A percentile compares a stretch with the other conserved stretches of the same genome.
Evolutionary conservation across 2,888 invertebrate species (phyloP).

Genomic region (Euplexia lucipara): DNA sequence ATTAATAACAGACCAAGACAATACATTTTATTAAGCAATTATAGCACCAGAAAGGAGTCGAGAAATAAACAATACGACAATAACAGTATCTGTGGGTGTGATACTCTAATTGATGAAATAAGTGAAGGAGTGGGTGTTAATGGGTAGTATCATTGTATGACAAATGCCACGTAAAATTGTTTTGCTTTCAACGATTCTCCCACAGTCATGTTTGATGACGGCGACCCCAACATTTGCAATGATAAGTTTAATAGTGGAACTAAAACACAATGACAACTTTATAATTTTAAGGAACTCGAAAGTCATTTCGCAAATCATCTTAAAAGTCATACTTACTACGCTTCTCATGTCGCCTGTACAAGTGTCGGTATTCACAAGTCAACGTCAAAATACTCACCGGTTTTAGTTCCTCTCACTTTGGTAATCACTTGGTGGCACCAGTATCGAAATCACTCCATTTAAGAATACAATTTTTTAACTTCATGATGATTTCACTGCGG

Average conservation of each 20-base stretch:
- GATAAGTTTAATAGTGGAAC: conserved; percentile 26
- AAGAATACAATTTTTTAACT: no score
- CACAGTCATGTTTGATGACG: conserved; percentile 56
- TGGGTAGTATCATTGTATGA: conserved; percentile 60
- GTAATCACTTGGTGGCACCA: no score
- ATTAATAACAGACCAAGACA: no score
- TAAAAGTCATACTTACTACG: no score
- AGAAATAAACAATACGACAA: conserved; percentile 52
- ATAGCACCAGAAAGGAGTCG: conserved; percentile 39
- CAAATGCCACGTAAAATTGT: conserved; percentile 60
- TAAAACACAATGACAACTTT: conserved; percentile 25
- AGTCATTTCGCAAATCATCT: no score
- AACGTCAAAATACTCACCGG: no score
- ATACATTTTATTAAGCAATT: conserved; percentile 38
- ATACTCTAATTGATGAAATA: conserved; percentile 65
- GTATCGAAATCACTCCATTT: no score
- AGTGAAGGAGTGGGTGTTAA: conserved; percentile 65
- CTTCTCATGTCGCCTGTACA: no score
- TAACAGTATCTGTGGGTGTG: conserved; percentile 57
- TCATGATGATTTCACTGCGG: no score
- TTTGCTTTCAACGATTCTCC: conserved; percentile 50
- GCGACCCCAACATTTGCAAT: conserved; percentile 19
- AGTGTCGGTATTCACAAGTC: no score
- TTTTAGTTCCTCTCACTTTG: no score
- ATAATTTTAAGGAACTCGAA: conserved; percentile 1